These are phyloP conservation scores for Ia io DNA, from an alignment of 2,113 vertebrate genomes.

Conservation along the genomic window DNA sequence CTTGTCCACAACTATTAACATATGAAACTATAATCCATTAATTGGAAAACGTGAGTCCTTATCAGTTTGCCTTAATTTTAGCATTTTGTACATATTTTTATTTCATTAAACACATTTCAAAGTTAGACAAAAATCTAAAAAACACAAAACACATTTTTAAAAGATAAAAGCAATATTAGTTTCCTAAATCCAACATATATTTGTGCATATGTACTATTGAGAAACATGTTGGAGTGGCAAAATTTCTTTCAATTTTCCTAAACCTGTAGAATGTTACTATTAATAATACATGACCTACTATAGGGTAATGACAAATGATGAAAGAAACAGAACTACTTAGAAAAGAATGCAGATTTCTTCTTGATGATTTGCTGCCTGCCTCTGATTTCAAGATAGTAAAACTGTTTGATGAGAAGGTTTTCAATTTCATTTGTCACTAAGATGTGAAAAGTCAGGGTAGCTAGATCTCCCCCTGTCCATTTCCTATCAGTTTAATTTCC, in stretches of 20 bases:
- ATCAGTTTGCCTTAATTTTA: neutral
- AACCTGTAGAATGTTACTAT: neutral
- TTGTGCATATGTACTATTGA: neutral
- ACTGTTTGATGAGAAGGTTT: neutral
- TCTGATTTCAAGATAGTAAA: neutral
- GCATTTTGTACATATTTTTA: neutral
- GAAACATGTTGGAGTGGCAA: neutral
- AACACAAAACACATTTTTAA: neutral
- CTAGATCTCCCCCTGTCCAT: neutral
- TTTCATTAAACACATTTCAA: neutral
- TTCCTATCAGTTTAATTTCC: neutral
- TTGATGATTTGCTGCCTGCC: neutral
- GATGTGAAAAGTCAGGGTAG: neutral
- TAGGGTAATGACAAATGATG: neutral
- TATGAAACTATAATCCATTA: neutral
- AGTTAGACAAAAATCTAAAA: neutral
- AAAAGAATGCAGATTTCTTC: neutral
- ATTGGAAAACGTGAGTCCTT: neutral
- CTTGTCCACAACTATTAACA: neutral
- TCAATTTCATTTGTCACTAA: neutral
- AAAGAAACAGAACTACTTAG: neutral
- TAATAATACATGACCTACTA: neutral
- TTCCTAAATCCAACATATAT: neutral
- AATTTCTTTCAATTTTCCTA: neutral
- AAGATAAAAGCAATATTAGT: neutral